A percentile compares a stretch with the other conserved stretches of the same genome.
Evolutionary conservation across 2,888 invertebrate species (phyloP).

Genomic region (Ernsta delagoae): DNA sequence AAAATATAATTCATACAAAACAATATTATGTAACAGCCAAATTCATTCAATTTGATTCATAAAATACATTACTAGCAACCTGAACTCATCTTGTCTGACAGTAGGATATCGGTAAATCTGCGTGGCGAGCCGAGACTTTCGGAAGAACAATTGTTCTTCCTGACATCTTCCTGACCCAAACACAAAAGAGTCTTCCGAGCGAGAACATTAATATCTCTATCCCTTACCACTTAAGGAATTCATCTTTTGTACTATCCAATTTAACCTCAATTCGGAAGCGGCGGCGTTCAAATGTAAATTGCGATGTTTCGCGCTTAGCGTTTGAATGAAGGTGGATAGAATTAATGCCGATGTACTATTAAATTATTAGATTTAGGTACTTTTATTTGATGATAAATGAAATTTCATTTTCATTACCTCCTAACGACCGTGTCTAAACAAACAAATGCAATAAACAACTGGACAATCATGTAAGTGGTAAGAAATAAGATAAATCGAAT

Average conservation of each 20-base stretch:
- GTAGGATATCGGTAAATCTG: constrained; percentile 7
- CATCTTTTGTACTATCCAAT: constrained; percentile 36
- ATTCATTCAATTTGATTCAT: too few species aligned
- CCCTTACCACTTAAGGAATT: constrained; percentile 35
- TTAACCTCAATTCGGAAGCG: constrained; percentile 37
- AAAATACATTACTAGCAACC: too few species aligned
- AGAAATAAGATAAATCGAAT: too few species aligned
- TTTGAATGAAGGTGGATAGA: constrained; percentile 44
- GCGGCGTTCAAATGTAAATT: constrained; percentile 56
- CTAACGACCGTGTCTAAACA: neutral
- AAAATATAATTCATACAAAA: too few species aligned
- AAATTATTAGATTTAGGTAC: constrained; percentile 22
- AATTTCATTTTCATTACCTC: neutral
- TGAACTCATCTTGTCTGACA: neutral
- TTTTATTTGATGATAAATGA: neutral
- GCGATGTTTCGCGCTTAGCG: constrained; percentile 50
- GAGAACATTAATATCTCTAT: constrained; percentile 37
- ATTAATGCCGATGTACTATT: constrained; percentile 32
- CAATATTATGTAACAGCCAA: too few species aligned
- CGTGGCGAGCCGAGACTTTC: constrained; percentile 22
- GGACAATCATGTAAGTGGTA: too few species aligned
- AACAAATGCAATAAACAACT: too few species aligned
- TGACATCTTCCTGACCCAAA: constrained; percentile 24
- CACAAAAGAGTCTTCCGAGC: constrained; percentile 32
- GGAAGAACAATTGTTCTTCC: constrained; percentile 31